These are phyloP conservation scores for Rhagologus leucostigma DNA, from an alignment of 2,113 vertebrate species.

Conservation along the genomic window DNA sequence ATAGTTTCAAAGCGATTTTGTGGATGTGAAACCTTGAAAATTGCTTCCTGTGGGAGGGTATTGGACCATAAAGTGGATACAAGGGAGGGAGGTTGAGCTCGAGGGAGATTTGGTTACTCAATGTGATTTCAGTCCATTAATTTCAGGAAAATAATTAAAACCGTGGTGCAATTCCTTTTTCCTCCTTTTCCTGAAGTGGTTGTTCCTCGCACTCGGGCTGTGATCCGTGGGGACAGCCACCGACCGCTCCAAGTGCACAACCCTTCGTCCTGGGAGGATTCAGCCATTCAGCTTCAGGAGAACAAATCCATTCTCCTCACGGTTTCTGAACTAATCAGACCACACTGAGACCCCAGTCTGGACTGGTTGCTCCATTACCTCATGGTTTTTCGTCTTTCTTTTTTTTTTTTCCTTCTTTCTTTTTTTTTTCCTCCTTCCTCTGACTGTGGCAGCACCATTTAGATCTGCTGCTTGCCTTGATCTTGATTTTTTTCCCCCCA, in stretches of 20 bases:
- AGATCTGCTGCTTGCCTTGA: neutral
- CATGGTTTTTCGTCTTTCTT: rapidly evolving
- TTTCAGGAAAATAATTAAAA: neutral
- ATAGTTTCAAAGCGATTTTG: neutral
- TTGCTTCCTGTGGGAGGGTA: neutral
- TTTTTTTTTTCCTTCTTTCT: too few species aligned
- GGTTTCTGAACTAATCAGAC: neutral
- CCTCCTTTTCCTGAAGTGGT: neutral
- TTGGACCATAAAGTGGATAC: neutral
- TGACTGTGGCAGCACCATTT: neutral
- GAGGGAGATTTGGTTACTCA: neutral
- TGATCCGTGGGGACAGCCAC: neutral
- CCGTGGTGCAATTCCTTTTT: too few species aligned
- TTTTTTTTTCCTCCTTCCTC: neutral
- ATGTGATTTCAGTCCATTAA: neutral
- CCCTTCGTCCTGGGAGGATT: neutral
- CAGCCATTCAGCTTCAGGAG: neutral
- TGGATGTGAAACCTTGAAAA: neutral
- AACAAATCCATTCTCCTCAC: neutral
- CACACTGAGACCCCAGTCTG: neutral
- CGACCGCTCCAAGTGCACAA: neutral
- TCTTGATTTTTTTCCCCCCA: neutral
- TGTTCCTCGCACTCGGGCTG: neutral
- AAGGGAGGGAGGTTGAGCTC: neutral
- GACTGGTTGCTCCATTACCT: neutral